These are phyloP conservation scores for Syngnathus acus DNA, from an alignment of 2,797 vertebrate genomes.

Conservation along the genomic window DNA sequence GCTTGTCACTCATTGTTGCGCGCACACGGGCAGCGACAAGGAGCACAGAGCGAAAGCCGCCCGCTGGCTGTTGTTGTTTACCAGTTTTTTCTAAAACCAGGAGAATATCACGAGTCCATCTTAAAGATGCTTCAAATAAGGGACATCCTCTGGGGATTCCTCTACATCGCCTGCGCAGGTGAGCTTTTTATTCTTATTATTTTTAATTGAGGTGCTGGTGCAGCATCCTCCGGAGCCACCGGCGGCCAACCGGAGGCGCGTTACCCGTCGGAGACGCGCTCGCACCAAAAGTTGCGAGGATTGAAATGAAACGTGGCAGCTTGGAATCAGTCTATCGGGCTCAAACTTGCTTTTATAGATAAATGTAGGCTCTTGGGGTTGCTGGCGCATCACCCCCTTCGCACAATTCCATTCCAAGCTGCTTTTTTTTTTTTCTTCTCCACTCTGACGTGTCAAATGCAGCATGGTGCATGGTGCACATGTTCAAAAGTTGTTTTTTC, in stretches of 20 bases:
- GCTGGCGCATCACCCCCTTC: not conserved
- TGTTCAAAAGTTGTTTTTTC: not conserved
- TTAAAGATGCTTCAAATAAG: slow-evolving; percentile 81
- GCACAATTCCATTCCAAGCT: not conserved
- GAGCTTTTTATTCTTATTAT: not conserved
- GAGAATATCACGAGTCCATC: slow-evolving; percentile 59
- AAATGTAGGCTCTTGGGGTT: not conserved
- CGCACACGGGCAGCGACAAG: slow-evolving; percentile 74
- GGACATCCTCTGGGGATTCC: slow-evolving; percentile 82
- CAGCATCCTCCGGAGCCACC: slow-evolving; percentile 43
- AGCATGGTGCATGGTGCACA: not conserved
- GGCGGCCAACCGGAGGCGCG: slow-evolving; percentile 23
- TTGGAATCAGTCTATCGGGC: not conserved
- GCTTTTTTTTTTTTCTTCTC: not conserved
- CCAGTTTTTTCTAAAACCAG: slow-evolving; percentile 29
- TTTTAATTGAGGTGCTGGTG: slow-evolving; percentile 10
- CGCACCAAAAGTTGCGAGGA: not conserved
- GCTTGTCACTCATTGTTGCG: slow-evolving; percentile 86
- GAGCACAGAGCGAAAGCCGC: slow-evolving; percentile 40
- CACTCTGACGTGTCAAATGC: not conserved
- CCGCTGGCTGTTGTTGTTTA: slow-evolving; percentile 12
- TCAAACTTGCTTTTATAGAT: not conserved
- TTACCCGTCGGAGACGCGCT: not conserved
- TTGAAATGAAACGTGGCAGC: not conserved
- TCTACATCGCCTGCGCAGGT: slow-evolving; percentile 85